phyloP scores from a whole-genome alignment of 2,888 invertebrate genomes.

The Macrophya annulata region DNA sequence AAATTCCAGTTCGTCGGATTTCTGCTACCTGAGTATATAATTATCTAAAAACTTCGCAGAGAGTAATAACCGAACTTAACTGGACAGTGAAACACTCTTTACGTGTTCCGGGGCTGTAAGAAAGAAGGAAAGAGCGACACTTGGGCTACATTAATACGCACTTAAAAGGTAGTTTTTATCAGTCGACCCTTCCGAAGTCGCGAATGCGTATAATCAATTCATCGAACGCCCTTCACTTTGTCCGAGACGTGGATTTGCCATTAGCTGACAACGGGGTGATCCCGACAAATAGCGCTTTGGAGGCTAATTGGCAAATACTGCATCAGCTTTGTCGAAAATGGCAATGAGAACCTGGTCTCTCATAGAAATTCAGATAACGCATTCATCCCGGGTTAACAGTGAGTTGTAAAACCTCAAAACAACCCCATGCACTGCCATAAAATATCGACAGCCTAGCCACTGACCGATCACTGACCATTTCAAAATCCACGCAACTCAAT shows the following conservation, averaged over 20 bases:
- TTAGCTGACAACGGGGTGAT: conserved; percentile 68
- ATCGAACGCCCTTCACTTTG: conserved; percentile 24
- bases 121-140: neutral
- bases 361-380: neutral
- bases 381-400: neutral
- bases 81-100: conserved; percentile 30
- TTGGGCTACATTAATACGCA: conserved; percentile 37
- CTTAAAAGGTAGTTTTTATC: conserved; percentile 40
- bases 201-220: conserved; percentile 46
- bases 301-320: conserved; percentile 76
- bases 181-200: conserved; percentile 16
- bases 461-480: conserved; percentile 27
- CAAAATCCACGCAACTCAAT: conserved; percentile 18
- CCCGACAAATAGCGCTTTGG: conserved; percentile 48
- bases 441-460: neutral
- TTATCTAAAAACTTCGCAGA: conserved; percentile 27
- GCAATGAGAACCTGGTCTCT: neutral
- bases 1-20: neutral
- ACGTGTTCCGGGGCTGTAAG: neutral
- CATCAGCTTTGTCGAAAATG: conserved; percentile 67
- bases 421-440: neutral
- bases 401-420: conserved; percentile 12
- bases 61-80: conserved; percentile 30
- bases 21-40: conserved; percentile 1
- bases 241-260: conserved; percentile 68